Conservation (phyloP, 2,113 vertebrate genomes). For the Hyperoodon ampullatus region DNA sequence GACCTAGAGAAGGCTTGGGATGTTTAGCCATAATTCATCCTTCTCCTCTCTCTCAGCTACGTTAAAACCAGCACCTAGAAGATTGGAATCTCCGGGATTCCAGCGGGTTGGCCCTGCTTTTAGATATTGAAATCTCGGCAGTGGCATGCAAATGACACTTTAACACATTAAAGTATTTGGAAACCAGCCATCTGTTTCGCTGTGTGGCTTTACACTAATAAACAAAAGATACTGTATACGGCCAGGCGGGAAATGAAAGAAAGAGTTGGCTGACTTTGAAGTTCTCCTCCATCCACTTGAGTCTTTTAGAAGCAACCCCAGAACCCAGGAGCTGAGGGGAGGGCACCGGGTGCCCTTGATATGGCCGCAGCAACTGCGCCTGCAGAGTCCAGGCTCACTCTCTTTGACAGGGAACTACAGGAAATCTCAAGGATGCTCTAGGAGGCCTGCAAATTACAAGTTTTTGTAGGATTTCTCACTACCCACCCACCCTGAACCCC, state of each 20-base stretch:
- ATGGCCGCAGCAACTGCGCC: constrained; percentile 79
- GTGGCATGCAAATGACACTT: constrained; percentile 87
- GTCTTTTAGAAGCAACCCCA: constrained; percentile 77
- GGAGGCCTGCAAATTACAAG: constrained; percentile 58
- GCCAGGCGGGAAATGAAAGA: constrained; percentile 83
- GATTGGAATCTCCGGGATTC: constrained; percentile 80
- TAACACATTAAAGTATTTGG: constrained; percentile 87
- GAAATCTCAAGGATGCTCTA: constrained; percentile 67
- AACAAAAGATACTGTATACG: constrained; percentile 88
- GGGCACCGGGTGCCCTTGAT: constrained; percentile 82
- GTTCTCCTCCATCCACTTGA: constrained; percentile 74
- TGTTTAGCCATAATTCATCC: constrained; percentile 81
- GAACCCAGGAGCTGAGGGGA: constrained; percentile 53
- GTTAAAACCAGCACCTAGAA: constrained; percentile 76
- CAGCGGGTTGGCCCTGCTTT: constrained; percentile 79
- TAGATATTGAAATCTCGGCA: constrained; percentile 85
- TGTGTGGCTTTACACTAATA: constrained; percentile 86
- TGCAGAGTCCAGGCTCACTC: constrained; percentile 71
- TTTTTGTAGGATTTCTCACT: constrained; percentile 30
- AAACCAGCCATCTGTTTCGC: constrained; percentile 88
- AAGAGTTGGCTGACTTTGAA: constrained; percentile 82
- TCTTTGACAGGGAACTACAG: constrained; percentile 78
- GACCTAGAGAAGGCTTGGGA: constrained; percentile 62
- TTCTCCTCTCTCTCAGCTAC: constrained; percentile 58
- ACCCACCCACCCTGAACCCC: not conserved